Base-by-base conservation (phyloP, 2,113 vertebrate species). In the Cyrtonyx montezumae region DNA sequence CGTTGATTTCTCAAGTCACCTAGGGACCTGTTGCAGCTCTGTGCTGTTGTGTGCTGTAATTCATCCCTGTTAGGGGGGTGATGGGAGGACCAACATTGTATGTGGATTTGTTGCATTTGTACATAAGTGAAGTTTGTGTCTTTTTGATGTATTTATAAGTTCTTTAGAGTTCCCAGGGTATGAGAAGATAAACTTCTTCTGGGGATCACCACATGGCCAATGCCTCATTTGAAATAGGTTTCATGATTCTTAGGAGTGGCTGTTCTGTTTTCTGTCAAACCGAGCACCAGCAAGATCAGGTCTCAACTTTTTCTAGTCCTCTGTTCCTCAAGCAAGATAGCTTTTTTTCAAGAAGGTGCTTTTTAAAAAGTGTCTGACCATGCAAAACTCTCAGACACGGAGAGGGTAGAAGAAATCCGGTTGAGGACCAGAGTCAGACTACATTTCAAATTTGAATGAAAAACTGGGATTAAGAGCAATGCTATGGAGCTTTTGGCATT, bases 11-110 rank as follows among this genome's bases (percentile, higher is more conserved):
- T 69, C 13, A 17, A 42, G 75, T 76, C 25, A 15, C n/a, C 12
- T 0, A 0, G 23, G 70, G 66, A 28, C 20, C 58, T 0, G 0
- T 32, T 63, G 79, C n/a, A 61, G 43, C 53, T 76, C 30, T 46
- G 48, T 28, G 5, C 0, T 36, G 0, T 59, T 86, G n/a, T 70
- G 23, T 36, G 25, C 56, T 58, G 36, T 81, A 40, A 30, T 25
- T 17, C 19, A 5, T 71, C 68, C 53, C 20, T 61, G 63, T 51
- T 61, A 37, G n/a, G 62, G 68, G 48, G 4, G 30, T 53, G 49
- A 11, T 16, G 17, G 36, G 63, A 85, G 18, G 53, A 61, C 26
- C 40, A 45, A 23, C 58, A 53, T 51, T 37, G n/a, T 0, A 0
- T 20, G 21, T 40, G 81, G 78, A 6, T 89, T 88, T 81, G 22